Conservation (phyloP, 1,140 invertebrate species). For the Ditylenchus dipsaci region DNA sequence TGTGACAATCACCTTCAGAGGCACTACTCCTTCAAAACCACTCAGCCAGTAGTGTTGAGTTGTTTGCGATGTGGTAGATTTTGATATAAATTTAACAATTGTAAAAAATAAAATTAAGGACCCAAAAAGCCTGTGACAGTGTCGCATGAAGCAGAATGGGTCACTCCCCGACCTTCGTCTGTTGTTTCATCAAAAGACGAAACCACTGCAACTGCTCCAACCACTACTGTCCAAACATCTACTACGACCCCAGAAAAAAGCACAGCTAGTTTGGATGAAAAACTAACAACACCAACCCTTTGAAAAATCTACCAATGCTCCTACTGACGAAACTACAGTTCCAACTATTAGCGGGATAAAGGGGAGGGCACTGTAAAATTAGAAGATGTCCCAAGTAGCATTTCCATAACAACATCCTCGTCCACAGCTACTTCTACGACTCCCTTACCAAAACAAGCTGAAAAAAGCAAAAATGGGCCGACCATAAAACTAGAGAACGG, state of each 20-base stretch:
- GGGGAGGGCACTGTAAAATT: no score
- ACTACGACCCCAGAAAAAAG: background rate
- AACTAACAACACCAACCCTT: no score
- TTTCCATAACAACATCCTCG: no score
- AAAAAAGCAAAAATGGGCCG: no score
- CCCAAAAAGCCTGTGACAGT: constrained; percentile 10
- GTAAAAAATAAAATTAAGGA: background rate
- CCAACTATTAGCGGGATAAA: no score
- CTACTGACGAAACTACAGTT: no score
- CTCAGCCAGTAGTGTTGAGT: constrained; percentile 23
- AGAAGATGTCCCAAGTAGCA: no score
- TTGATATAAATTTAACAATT: background rate
- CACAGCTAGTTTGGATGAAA: no score
- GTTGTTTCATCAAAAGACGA: background rate
- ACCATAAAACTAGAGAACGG: no score
- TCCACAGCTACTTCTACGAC: no score
- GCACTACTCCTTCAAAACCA: constrained; percentile 38
- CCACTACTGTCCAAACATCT: background rate
- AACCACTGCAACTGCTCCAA: background rate
- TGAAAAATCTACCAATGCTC: no score
- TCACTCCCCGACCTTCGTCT: background rate
- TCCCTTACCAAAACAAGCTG: no score
- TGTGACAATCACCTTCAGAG: constrained; percentile 27
- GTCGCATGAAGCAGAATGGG: background rate
- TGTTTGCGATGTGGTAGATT: constrained; percentile 39